Base-by-base conservation (phyloP, 2,888 invertebrate genomes). In the Monochamus alternatus region DNA sequence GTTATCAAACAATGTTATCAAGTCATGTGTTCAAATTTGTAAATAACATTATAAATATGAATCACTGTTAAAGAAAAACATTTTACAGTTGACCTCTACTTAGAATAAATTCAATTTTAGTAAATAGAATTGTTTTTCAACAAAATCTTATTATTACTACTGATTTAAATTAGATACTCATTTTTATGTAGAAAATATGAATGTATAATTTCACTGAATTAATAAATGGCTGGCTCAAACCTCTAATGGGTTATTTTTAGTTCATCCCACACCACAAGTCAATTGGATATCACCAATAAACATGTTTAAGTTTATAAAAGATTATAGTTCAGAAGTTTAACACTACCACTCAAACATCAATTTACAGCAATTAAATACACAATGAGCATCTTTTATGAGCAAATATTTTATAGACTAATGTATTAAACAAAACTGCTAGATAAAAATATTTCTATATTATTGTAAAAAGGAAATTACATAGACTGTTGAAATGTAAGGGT, bases 1-100 rank as follows among this genome's bases (percentile, higher is more conserved):
- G 51, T 71, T 71, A 71, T 71, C 71, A 71, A 69, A 69, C 30
- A 68, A 60, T 71, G 22, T 44, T 68, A 69, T 60, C 69, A 60
- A 22, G 52, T 59, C 70, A 62, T 63, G 63, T 63, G 71, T 38
- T 71, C 51, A 9, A 71, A 52, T 52, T 63, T 62, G 71, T 71
- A 71, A 63, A 71, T 63, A 71, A 63, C 32, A 43, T 51, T 52
- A 63, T 63, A 71, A 62, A 32, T 8, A 52, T 63, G 63, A 71
- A 52, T 71, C 71, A 63, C 47, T 22, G 31, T 32, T 71, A 52
- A 58, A 63, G 38, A 32, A 32, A 30, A 51, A 32, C 52, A 38
- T 71, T 63, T 71, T 51, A 52, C 32, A 14, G 55, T 14, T 59
- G 58, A 69, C 68, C 68, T 69, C 43, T 69, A n/a, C 43, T 60